phyloP scores from a whole-genome alignment of 2,113 vertebrate genomes.

The Opisthocomus hoazin region DNA sequence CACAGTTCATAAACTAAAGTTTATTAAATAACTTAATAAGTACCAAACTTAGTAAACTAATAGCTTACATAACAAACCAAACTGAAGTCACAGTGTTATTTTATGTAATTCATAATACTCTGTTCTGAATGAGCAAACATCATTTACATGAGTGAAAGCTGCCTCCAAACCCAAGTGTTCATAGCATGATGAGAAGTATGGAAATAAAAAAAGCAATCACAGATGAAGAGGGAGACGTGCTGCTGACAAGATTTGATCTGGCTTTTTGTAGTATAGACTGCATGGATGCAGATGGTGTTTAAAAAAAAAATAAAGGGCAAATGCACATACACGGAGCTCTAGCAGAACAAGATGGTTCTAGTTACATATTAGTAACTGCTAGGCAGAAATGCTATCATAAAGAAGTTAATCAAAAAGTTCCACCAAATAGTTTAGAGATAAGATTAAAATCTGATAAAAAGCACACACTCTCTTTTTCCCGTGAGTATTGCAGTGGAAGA shows the following conservation, averaged over 20 bases:
- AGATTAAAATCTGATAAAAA: neutral
- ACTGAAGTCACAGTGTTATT: neutral
- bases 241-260: conserved; percentile 61
- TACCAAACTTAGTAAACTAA: neutral
- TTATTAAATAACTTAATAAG: neutral
- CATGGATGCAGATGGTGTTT: conserved; percentile 51
- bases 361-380: neutral
- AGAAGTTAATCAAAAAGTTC: neutral
- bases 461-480: neutral
- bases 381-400: neutral
- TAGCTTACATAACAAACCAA: neutral
- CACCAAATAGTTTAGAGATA: neutral
- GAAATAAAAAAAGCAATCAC: conserved; percentile 35
- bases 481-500: neutral
- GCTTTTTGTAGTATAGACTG: conserved; percentile 43
- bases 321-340: conserved; percentile 42
- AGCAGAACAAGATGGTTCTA: conserved; percentile 38
- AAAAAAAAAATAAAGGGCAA: conserved; percentile 39
- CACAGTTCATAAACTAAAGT: neutral
- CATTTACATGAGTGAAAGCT: neutral
- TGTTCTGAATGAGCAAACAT: neutral
- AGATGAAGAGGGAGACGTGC: conserved; percentile 54
- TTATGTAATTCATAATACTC: neutral
- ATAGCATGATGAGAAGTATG: conserved; percentile 49
- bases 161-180: neutral